Base-by-base conservation (phyloP, 2,797 vertebrate genomes). In the Megaceryle alcyon region DNA sequence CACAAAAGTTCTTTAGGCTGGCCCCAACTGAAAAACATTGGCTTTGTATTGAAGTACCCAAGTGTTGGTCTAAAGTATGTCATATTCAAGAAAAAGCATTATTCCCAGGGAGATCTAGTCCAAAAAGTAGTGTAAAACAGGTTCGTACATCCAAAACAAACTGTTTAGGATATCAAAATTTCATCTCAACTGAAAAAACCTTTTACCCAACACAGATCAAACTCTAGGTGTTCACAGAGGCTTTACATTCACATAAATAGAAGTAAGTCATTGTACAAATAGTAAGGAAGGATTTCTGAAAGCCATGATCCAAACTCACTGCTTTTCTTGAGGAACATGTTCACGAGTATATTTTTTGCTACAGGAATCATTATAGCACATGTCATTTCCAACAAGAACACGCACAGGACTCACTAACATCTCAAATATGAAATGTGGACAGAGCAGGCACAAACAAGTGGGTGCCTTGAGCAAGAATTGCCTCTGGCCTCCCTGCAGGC, bases 301-400 rank as follows among this genome's bases (percentile, higher is more conserved):
- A 94, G 77, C 70, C 23, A 0, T 79, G 88, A 77, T 73, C 81
- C 35, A 81, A 96, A 79, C 88, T 90, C 77, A 2, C 70, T 7
- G 15, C 64, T 87, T 77, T 21, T 90, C 54, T 68, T 0, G 0
- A 77, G 71, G 60, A 95, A 75, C 3, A 3, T 18, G 8, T 82
- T 93, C 88, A 87, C 91, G 80, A 82, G 83, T 82, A 20, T 82
- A 82, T 82, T 90, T 92, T 93, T 93, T 82, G 86, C 92, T 81
- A 65, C 46, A 65, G 80, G 70, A 90, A 93, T 79, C 82, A 70
- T 5, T 82, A 70, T 4, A 92, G 92, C 83, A 86, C 92, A 44
- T 63, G 83, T 88, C 83, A 82, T 53, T 84, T 73, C 81, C 80
- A 94, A 86, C 70, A 82, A 60, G 80, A 84, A 94, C 81, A 80